Percentiles rank a stretch among this genome's conserved stretches.
Conservation (phyloP, 2,888 invertebrate genomes). For the Apamea crenata region DNA sequence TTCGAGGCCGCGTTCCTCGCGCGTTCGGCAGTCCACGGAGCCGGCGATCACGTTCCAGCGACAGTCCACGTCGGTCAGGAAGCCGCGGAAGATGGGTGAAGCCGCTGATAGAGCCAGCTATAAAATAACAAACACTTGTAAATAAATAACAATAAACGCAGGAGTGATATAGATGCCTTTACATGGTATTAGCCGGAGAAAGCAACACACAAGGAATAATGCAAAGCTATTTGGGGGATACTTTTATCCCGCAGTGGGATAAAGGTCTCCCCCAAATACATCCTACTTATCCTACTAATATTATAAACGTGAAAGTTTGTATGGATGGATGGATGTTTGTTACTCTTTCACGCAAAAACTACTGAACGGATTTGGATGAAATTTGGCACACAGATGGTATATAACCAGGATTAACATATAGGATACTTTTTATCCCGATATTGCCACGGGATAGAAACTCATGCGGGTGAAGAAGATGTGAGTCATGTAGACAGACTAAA, state of each 20-base stretch:
- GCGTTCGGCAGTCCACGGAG: conserved; percentile 98
- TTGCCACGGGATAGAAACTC: no score
- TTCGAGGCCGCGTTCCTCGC: conserved; percentile 96
- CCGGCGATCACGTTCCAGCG: conserved; percentile 99
- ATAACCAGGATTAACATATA: no score
- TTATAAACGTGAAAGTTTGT: no score
- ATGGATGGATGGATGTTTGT: no score
- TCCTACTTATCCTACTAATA: no score
- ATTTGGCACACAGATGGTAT: no score
- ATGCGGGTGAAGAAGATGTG: no score
- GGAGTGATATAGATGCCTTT: background rate
- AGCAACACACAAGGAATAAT: background rate
- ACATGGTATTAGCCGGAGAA: background rate
- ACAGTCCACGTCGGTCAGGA: conserved; percentile 98
- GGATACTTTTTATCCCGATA: no score
- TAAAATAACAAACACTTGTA: background rate
- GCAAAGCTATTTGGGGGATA: background rate
- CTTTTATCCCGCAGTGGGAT: background rate
- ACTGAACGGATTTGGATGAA: no score
- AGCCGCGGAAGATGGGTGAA: conserved; percentile 98
- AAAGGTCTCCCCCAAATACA: no score
- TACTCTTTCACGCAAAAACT: no score
- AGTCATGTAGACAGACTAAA: no score
- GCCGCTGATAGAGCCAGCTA: conserved; percentile 99
- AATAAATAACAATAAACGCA: background rate